A percentile compares a stretch with the other conserved stretches of the same genome.
phyloP scores from a whole-genome alignment of 2,888 invertebrate species.

The Nemapogon koenigi region DNA sequence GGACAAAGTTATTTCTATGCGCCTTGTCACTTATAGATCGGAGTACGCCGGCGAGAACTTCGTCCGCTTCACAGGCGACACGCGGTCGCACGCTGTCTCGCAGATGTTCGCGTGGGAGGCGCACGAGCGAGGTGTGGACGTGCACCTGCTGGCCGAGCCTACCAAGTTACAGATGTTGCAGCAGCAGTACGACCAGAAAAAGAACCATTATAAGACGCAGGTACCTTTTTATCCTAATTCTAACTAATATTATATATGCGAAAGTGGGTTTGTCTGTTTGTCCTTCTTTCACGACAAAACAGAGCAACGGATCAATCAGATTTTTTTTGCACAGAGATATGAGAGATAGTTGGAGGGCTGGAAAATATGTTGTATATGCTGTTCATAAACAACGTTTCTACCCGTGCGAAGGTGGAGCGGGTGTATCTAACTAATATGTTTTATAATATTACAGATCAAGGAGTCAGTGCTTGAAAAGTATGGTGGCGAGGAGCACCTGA shows the following conservation, averaged over 20 bases:
- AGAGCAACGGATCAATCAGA: no score
- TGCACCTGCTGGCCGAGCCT: slow-evolving; percentile 95
- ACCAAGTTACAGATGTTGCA: slow-evolving; percentile 94
- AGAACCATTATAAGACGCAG: slow-evolving; percentile 86
- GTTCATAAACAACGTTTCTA: no score
- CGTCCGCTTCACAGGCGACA: slow-evolving; percentile 93
- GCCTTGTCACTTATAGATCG: no score
- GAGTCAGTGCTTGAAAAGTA: slow-evolving; percentile 89
- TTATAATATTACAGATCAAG: slow-evolving; percentile 68
- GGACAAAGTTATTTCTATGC: no score
- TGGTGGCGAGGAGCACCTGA: slow-evolving; percentile 92
- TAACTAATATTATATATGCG: no score
- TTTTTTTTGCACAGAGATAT: no score
- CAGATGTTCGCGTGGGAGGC: slow-evolving; percentile 99
- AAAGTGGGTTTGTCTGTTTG: no score
- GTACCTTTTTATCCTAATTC: no score
- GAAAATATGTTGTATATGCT: no score
- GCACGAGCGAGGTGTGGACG: slow-evolving; percentile 90
- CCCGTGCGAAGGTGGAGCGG: no score
- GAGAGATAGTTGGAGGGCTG: no score
- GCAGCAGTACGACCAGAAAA: slow-evolving; percentile 88
- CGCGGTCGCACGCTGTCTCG: slow-evolving; percentile 85
- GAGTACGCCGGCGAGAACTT: slow-evolving; percentile 97
- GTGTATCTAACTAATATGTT: background rate
- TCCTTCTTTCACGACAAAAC: no score